Evolutionary conservation across 92 coral and sea anemone genomes (phyloP).

Genomic region (Porites cylindrica): DNA sequence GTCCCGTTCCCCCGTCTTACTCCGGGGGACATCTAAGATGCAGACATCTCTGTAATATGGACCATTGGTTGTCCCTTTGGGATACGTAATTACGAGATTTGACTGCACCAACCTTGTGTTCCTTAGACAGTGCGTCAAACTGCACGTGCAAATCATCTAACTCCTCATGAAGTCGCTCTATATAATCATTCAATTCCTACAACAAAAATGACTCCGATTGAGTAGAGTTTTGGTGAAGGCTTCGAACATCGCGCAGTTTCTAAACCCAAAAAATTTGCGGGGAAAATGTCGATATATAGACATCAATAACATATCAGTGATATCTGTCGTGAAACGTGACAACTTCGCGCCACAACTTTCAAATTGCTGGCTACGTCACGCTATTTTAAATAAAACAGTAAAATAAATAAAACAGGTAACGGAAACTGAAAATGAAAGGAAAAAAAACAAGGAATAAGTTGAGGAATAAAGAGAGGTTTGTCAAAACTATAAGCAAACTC

Average conservation of each 20-base stretch:
- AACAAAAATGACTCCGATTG: not conserved
- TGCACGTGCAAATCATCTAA: slow-evolving; percentile 89
- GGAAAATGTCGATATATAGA: no score
- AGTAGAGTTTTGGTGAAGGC: not conserved
- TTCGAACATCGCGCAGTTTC: not conserved
- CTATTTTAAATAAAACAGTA: not conserved
- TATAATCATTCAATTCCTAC: slow-evolving; percentile 88
- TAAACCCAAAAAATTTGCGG: no score
- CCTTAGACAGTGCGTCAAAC: slow-evolving; percentile 86
- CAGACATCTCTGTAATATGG: no score
- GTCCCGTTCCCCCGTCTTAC: no score
- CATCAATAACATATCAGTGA: no score
- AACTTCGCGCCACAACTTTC: not conserved
- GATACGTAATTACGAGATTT: not conserved
- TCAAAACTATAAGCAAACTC: no score
- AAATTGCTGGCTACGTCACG: not conserved
- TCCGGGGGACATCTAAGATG: no score
- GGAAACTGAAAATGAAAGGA: not conserved
- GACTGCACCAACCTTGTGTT: slow-evolving; percentile 78
- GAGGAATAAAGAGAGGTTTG: not conserved
- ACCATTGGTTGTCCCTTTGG: no score
- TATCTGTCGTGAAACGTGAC: not conserved
- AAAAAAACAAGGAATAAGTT: no score
- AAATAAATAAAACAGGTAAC: not conserved
- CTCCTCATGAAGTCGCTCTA: slow-evolving; percentile 86